Base-by-base conservation (phyloP, 1,140 invertebrate species). In the Lerema accius region DNA sequence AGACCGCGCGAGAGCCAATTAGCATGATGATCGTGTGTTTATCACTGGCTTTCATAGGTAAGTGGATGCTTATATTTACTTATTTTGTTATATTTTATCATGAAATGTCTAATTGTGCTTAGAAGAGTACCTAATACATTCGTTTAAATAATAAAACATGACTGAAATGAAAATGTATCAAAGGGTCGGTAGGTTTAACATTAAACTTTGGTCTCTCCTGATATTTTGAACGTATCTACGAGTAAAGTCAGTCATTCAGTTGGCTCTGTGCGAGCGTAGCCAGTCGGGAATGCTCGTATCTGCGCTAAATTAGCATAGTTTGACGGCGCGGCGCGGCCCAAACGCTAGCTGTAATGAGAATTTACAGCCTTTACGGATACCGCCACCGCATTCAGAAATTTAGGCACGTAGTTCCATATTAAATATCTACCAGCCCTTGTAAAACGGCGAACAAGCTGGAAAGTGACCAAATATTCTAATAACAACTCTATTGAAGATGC, bases 281-380 rank as follows among this genome's bases (percentile, higher is more conserved):
- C 50, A 45, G 56, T 55, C 70, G 49, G 69, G 63, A 63, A 67
- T 65, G 66, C 28, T 7, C 28, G 28, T 32, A 32, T 32, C 28
- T 70, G 65, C 63, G 67, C 74, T 76, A 71, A 76, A 83, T 81
- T 80, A 81, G 77, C 71, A 80, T 83, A 78, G 81, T 80, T 80
- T 78, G 77, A 80, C 68, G 63, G 67, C 58, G 48, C 46, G 65
- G 66, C 67, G 65, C 77, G 63, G 63, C 69, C 15, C 35, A 13
- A 62, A 43, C 42, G 60, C 16, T 19, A 10, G 39, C 40, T 55
- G 67, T 83, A 81, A 83, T 83, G 76, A 83, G 76, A 76, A 76
- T 80, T 80, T 81, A 83, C 76, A 58, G 71, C 76, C 62, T 63
- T 65, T 65, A 65, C 65, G 64, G 65, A 46, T 40, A 42, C 58